phyloP scores from a whole-genome alignment of 2,888 invertebrate species.

The Lobophora halterata region DNA sequence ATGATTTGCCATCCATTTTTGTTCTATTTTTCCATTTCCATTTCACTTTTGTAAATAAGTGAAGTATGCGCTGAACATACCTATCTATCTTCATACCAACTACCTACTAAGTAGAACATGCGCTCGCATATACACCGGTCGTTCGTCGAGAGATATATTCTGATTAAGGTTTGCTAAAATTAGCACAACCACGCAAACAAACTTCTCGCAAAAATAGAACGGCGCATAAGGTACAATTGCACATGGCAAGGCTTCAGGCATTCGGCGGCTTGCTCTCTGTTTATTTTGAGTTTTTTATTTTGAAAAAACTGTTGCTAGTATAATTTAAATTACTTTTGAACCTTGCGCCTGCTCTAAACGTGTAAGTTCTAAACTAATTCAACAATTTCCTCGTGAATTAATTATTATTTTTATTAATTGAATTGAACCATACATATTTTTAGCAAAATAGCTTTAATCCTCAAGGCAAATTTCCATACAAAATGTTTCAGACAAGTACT shows the following conservation, averaged over 20 bases:
- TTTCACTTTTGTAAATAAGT: too few relatives aligned
- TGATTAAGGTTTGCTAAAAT: constrained; percentile 63
- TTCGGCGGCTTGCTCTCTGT: constrained; percentile 22
- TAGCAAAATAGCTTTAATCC: too few relatives aligned
- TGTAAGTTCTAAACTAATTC: too few relatives aligned
- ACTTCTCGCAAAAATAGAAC: constrained; percentile 61
- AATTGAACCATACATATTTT: too few relatives aligned
- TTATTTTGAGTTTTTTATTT: neutral
- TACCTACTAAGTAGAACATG: constrained; percentile 41
- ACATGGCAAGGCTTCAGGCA: constrained; percentile 34
- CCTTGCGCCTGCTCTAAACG: neutral
- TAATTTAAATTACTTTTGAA: too few relatives aligned
- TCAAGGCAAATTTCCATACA: too few relatives aligned
- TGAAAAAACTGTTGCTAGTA: too few relatives aligned
- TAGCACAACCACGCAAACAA: constrained; percentile 67
- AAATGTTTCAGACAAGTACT: too few relatives aligned
- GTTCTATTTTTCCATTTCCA: too few relatives aligned
- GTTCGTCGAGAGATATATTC: constrained; percentile 56
- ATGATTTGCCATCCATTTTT: too few relatives aligned
- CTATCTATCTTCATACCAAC: constrained; percentile 15
- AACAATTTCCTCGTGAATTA: too few relatives aligned
- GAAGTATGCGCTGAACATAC: neutral
- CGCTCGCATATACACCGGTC: constrained; percentile 41
- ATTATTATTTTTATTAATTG: too few relatives aligned
- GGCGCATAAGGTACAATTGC: constrained; percentile 53